phyloP scores from a whole-genome alignment of 2,113 vertebrate genomes.

The Pachyramphus minor region DNA sequence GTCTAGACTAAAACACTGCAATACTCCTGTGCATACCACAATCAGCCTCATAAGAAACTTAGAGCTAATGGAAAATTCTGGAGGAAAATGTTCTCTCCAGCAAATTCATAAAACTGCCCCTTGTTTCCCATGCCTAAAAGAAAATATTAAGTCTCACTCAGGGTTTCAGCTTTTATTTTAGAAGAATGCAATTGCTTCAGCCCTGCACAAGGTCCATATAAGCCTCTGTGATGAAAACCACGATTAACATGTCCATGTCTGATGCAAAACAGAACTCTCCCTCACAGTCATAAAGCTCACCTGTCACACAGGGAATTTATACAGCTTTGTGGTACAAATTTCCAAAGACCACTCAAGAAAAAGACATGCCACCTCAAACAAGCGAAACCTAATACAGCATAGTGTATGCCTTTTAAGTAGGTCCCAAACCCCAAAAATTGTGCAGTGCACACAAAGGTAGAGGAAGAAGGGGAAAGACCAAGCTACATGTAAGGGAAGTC shows the following conservation, averaged over 20 bases:
- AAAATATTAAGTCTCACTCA: not conserved
- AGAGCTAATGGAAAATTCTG: not conserved
- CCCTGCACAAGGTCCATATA: not conserved
- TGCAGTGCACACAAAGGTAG: fast-evolving
- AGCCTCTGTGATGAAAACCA: not conserved
- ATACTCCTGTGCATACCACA: not conserved
- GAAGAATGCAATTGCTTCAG: not conserved
- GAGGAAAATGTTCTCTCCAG: not conserved
- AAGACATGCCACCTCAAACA: not conserved
- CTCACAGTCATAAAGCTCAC: not conserved
- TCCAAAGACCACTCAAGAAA: not conserved
- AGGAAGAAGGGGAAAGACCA: not conserved
- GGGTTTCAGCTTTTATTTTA: not conserved
- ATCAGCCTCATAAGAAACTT: not conserved
- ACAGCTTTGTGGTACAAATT: not conserved
- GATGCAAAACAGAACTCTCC: not conserved
- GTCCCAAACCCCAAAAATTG: not conserved
- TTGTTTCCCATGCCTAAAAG: not conserved
- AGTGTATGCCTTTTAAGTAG: not conserved
- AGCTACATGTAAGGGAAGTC: not conserved
- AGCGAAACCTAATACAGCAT: not conserved
- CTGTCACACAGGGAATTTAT: not conserved
- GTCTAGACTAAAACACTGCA: slow-evolving; percentile 32
- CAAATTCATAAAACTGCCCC: not conserved
- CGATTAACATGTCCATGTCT: not conserved